These are phyloP conservation scores for Psittacula cyanocephala DNA, from an alignment of 2,113 vertebrate genomes.

Conservation along the genomic window DNA sequence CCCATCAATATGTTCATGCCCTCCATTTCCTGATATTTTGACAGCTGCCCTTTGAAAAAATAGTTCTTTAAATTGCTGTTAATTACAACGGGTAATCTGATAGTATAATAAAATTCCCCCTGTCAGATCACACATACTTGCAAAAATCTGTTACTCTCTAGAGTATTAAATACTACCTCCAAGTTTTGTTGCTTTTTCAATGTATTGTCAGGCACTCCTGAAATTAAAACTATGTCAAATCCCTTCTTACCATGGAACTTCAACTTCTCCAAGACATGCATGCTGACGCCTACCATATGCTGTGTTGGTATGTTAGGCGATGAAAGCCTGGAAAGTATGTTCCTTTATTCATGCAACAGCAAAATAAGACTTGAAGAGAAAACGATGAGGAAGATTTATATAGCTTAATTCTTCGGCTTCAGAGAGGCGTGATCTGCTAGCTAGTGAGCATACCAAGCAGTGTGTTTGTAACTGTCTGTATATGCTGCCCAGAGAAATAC, in stretches of 20 bases:
- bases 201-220: neutral
- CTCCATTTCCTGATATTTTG: constrained; percentile 34
- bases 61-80: neutral
- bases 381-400: neutral
- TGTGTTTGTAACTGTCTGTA: neutral
- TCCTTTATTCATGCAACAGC: neutral
- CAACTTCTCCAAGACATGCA: neutral
- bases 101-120: neutral
- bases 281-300: constrained; percentile 31
- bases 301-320: neutral
- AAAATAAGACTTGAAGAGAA: neutral
- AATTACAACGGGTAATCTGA: constrained; percentile 3
- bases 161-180: neutral
- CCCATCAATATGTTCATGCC: constrained; percentile 43
- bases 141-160: neutral
- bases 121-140: neutral
- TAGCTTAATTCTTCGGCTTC: constrained; percentile 1
- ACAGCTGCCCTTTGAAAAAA: constrained; percentile 44
- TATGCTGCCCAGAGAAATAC: neutral
- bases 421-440: neutral
- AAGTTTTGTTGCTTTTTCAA: neutral
- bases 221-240: neutral
- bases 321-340: constrained; percentile 26
- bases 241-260: neutral
- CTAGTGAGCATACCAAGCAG: neutral